Base-by-base conservation (phyloP, 2,888 invertebrate genomes). In the Drosophila paracracens region DNA sequence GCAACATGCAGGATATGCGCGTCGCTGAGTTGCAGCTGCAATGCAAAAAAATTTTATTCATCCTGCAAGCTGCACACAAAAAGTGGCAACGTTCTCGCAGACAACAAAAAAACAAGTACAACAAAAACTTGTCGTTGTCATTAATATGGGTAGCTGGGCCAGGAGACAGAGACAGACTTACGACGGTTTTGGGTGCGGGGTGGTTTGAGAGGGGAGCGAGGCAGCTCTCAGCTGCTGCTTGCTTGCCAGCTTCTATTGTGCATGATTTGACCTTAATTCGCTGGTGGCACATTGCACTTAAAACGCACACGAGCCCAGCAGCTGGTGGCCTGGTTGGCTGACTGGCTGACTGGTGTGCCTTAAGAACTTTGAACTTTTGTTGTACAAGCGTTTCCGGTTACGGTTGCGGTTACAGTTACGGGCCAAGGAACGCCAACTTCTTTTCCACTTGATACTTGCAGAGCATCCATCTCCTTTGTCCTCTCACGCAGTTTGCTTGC, bases 261-360 rank as follows among this genome's bases (percentile, higher is more conserved):
- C 70, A 68, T 74, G 77, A 89, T 79, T 90, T 87, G 86, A 87
- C 86, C 86, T 89, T 87, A 87, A 90, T 87, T 90, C 84, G 79
- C 69, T 82, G 70, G 58, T 78, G 76, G 89, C 84, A 86, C 81
- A 85, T 86, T 81, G 72, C 88, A 84, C 82, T 79, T 89, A 89
- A 87, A 81, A 74, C 50, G 76, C 66, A 70, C 48, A 58, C 67
- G 16, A 53, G 38, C 46, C 46, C 46, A 46, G 46, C 25, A 46
- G 46, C 46, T 46, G 46, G 46, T 16, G 25, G 46, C 4, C 7
- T 43, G 6, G 13, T 21, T 46, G 13, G 6, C 35, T 36, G 35
- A 3, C 46, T 46, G 46, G 16, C 21, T 46, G 8, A 46, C 67
- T 40, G 25, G 54, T 63, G 76, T 74, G 57, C 81, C 77, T 71